Percentiles rank a stretch among this genome's conserved stretches.
Conservation (phyloP, 2,888 invertebrate genomes). For the Ochropleura plecta region DNA sequence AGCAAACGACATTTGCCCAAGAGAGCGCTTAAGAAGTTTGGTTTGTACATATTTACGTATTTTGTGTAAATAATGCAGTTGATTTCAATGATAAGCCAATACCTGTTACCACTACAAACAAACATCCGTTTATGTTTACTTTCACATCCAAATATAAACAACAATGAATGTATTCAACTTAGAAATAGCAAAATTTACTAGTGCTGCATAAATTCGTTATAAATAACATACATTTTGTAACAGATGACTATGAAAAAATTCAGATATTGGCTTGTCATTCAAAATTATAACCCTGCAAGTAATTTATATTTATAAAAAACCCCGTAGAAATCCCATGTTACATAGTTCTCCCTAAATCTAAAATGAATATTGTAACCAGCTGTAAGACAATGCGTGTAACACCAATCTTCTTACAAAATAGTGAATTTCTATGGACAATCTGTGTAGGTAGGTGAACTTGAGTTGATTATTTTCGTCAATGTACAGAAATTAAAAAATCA, state of each 20-base stretch:
- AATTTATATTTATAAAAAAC: constrained; percentile 36
- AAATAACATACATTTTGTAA: neutral
- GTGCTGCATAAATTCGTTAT: too few species aligned
- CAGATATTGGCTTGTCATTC: constrained; percentile 14
- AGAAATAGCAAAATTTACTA: neutral
- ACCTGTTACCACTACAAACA: neutral
- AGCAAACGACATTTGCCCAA: neutral
- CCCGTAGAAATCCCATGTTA: constrained; percentile 47
- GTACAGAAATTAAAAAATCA: constrained; percentile 8
- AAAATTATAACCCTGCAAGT: constrained; percentile 4
- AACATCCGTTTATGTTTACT: neutral
- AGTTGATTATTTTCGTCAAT: constrained; percentile 10
- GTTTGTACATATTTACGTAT: constrained; percentile 46
- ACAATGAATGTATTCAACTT: neutral
- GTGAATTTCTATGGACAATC: neutral
- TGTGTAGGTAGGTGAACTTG: constrained; percentile 43
- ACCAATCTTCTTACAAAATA: constrained; percentile 33
- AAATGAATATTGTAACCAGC: constrained; percentile 28
- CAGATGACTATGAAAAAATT: neutral
- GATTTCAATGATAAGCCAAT: constrained; percentile 17
- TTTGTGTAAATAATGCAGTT: constrained; percentile 38
- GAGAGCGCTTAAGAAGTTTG: constrained; percentile 6
- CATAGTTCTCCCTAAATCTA: constrained; percentile 29
- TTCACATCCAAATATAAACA: neutral
- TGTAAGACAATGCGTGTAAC: constrained; percentile 26